Evolutionary conservation across 2,113 vertebrate genomes (phyloP).

Genomic region (Brachypodius melanocephalos): DNA sequence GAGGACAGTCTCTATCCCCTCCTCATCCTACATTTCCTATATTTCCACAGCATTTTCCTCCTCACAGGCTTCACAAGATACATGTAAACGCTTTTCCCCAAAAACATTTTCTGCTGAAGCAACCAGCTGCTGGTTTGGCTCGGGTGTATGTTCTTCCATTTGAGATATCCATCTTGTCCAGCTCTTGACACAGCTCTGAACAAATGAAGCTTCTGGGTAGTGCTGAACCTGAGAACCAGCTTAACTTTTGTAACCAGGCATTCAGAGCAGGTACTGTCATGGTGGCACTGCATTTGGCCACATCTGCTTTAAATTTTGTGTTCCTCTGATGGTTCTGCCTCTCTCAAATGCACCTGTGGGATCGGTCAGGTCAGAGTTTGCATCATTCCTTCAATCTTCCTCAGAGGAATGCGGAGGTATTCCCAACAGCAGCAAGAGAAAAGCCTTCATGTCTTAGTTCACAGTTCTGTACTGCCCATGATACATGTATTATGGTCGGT

Average conservation of each 20-base stretch:
- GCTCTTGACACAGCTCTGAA: background rate
- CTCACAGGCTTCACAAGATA: background rate
- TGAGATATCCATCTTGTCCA: background rate
- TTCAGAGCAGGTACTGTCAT: background rate
- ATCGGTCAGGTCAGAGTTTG: background rate
- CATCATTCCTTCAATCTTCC: background rate
- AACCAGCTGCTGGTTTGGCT: background rate
- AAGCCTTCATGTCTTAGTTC: background rate
- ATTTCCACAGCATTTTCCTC: background rate
- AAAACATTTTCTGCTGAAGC: background rate
- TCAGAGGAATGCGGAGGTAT: background rate
- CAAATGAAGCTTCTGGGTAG: background rate
- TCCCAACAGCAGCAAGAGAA: background rate
- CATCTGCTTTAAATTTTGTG: rapidly evolving
- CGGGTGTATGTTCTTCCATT: background rate
- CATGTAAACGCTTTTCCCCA: rapidly evolving
- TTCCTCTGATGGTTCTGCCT: background rate
- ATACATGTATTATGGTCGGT: background rate
- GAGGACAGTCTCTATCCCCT: background rate
- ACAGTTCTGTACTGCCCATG: background rate
- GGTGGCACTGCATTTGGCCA: background rate
- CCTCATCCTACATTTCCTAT: background rate
- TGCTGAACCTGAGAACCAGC: background rate
- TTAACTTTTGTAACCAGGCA: background rate
- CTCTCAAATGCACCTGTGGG: background rate